Conservation (phyloP, 2,797 vertebrate genomes). For the Prionace glauca region DNA sequence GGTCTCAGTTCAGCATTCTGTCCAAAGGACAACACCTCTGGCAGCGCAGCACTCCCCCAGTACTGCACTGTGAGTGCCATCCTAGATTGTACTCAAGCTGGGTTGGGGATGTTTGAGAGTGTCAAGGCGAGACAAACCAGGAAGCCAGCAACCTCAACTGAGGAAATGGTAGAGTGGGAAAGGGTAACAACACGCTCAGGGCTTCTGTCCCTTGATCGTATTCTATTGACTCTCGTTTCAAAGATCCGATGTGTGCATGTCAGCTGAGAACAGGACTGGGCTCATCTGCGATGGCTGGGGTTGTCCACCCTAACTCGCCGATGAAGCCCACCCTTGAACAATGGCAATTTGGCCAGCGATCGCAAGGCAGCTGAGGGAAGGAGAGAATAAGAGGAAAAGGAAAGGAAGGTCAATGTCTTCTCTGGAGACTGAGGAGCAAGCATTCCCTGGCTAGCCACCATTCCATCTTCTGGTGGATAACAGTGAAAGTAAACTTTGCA, state of each 20-base stretch:
- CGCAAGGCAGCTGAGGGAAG: neutral
- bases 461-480: neutral
- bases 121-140: neutral
- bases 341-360: neutral
- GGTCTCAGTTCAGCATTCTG: neutral
- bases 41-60: neutral
- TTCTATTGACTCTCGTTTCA: neutral
- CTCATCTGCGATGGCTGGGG: neutral
- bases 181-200: neutral
- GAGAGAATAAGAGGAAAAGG: neutral
- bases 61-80: neutral
- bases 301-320: neutral
- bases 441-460: neutral
- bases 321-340: neutral
- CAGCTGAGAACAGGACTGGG: neutral
- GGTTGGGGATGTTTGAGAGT: neutral
- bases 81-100: neutral
- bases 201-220: neutral
- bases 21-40: neutral
- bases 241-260: neutral
- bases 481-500: neutral
- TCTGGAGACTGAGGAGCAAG: neutral
- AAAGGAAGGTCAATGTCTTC: neutral
- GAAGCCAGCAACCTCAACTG: neutral
- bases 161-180: neutral